Conservation (phyloP, 2,797 vertebrate species). For the Pyrocephalus nanus region DNA sequence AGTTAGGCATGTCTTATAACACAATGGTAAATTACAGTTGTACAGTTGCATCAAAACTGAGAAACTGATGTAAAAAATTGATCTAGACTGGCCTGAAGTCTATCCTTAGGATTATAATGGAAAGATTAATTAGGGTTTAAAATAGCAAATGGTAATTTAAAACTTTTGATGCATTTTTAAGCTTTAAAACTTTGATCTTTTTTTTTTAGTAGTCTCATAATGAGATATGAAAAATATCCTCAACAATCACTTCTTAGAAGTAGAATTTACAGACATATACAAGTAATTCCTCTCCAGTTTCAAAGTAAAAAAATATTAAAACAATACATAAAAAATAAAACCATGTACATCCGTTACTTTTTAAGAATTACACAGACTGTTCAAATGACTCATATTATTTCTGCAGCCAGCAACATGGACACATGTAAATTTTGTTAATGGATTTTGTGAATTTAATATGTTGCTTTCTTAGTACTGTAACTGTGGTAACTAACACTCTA, state of each 20-base stretch:
- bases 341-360: background rate
- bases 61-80: background rate
- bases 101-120: background rate
- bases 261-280: background rate
- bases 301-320: background rate
- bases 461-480: background rate
- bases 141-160: background rate
- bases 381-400: background rate
- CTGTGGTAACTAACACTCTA: background rate
- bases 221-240: background rate
- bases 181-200: background rate
- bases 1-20: background rate
- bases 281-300: background rate
- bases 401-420: background rate
- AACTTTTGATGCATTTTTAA: background rate
- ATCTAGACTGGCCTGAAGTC: background rate
- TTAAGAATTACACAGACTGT: background rate
- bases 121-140: background rate
- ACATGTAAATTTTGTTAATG: background rate
- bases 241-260: background rate
- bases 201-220: background rate
- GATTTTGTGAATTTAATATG: background rate
- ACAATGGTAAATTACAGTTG: background rate
- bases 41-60: background rate
- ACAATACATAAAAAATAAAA: background rate